Conservation (phyloP, 2,113 vertebrate genomes). For the Camarhynchus parvulus region DNA sequence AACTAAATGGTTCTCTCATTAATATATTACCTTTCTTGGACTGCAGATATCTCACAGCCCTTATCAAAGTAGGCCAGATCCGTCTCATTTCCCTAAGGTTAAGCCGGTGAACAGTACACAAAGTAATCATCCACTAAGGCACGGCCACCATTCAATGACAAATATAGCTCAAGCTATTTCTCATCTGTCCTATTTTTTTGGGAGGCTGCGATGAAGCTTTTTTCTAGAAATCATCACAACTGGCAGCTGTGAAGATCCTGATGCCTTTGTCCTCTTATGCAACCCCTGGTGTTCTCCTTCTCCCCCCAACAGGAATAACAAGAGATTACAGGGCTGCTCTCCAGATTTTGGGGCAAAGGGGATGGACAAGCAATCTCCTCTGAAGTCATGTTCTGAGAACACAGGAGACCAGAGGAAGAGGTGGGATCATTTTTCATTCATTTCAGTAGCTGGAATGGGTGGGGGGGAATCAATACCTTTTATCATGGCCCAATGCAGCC, state of each 20-base stretch:
- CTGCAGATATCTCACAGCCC: slow-evolving; percentile 51
- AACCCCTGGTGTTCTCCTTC: neutral
- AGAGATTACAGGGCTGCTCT: neutral
- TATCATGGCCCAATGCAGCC: neutral
- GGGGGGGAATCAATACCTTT: neutral
- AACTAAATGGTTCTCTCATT: neutral
- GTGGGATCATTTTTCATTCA: neutral
- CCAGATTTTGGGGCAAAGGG: neutral
- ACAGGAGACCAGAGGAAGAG: neutral
- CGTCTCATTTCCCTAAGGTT: slow-evolving; percentile 65
- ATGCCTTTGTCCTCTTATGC: slow-evolving; percentile 20
- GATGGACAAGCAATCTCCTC: neutral
- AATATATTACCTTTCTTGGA: slow-evolving; percentile 55
- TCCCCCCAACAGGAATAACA: neutral
- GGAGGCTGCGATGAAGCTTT: neutral
- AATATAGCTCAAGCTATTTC: slow-evolving; percentile 52
- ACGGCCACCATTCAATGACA: slow-evolving; percentile 33
- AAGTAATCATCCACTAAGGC: slow-evolving; percentile 44
- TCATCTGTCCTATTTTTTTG: slow-evolving; percentile 17
- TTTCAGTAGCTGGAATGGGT: neutral
- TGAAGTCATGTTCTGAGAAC: neutral
- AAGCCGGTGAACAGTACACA: slow-evolving; percentile 6
- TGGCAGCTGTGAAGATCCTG: neutral
- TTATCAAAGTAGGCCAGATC: slow-evolving; percentile 69
- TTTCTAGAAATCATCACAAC: slow-evolving; percentile 9